A percentile compares a stretch with the other conserved stretches of the same genome.
Conservation (phyloP, 2,113 vertebrate species). For the Sinocyclocheilus maitianheensis region DNA sequence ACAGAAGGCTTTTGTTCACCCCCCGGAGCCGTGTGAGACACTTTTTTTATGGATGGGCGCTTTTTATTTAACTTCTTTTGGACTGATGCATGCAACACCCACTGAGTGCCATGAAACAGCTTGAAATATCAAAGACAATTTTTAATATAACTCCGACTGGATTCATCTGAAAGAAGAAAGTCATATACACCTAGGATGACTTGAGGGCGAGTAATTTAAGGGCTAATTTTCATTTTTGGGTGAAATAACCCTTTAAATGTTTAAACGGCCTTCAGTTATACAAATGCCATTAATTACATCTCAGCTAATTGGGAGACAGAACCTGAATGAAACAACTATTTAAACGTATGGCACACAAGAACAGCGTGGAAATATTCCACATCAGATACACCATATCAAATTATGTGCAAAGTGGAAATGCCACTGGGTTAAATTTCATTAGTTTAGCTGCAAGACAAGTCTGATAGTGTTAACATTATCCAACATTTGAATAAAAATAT, state of each 20-base stretch:
- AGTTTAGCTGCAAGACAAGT: conserved; percentile 22
- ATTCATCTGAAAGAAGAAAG: too few relatives aligned
- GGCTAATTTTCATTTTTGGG: too few relatives aligned
- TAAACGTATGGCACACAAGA: neutral
- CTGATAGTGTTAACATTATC: conserved; percentile 8
- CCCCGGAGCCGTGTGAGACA: too few relatives aligned
- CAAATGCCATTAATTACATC: neutral
- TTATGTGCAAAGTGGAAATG: neutral
- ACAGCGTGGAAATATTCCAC: neutral
- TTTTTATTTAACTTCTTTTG: too few relatives aligned
- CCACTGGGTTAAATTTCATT: conserved; percentile 9
- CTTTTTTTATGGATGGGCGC: too few relatives aligned
- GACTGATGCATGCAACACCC: too few relatives aligned
- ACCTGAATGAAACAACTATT: neutral
- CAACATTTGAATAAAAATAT: conserved; percentile 53
- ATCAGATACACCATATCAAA: neutral
- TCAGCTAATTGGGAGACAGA: neutral
- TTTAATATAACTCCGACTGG: too few relatives aligned
- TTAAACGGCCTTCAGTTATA: neutral
- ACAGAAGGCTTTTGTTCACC: too few relatives aligned
- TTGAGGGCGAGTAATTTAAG: too few relatives aligned
- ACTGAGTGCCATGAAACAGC: too few relatives aligned
- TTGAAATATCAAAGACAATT: too few relatives aligned
- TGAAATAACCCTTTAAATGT: neutral
- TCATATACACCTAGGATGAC: too few relatives aligned